phyloP scores from a whole-genome alignment of 2,113 vertebrate genomes.

The Gavialis gangeticus region DNA sequence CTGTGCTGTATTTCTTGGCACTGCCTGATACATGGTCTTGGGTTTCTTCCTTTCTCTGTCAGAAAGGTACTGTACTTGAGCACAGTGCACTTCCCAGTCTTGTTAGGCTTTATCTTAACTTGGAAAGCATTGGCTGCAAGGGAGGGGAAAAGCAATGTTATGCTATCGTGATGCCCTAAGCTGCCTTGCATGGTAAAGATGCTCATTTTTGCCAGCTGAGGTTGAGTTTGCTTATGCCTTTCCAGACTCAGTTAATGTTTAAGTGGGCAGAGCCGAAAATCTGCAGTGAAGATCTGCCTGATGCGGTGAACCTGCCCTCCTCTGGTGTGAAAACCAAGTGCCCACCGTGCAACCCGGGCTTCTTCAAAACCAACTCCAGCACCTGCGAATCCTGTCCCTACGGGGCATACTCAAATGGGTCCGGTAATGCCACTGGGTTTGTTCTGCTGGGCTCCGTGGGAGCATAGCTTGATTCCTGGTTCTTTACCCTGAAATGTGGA shows the following conservation, averaged over 20 bases:
- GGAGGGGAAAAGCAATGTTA: too few species aligned
- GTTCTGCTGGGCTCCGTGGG: neutral
- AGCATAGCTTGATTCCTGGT: neutral
- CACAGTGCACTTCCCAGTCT: neutral
- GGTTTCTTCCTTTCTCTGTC: too few species aligned
- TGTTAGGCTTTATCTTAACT: neutral
- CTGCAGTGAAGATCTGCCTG: slow-evolving; percentile 84
- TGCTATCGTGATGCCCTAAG: neutral
- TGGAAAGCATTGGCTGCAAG: neutral
- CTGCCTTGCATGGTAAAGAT: neutral
- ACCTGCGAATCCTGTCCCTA: slow-evolving; percentile 87
- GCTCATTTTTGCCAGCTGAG: neutral
- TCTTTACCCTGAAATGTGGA: too few species aligned
- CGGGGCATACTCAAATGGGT: slow-evolving; percentile 90
- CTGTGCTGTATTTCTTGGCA: neutral
- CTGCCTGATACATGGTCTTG: neutral
- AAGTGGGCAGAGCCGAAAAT: slow-evolving; percentile 96
- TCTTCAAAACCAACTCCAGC: slow-evolving; percentile 85
- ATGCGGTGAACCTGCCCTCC: slow-evolving; percentile 82
- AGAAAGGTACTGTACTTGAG: neutral
- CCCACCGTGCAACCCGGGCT: slow-evolving; percentile 95
- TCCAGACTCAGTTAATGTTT: slow-evolving; percentile 94
- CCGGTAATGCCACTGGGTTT: slow-evolving; percentile 78
- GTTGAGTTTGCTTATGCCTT: neutral
- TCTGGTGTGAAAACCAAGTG: slow-evolving; percentile 87